A percentile compares a stretch with the other conserved stretches of the same genome.
These are phyloP conservation scores for Meloidogyne floridensis DNA, from an alignment of 1,140 invertebrate genomes.

Conservation along the genomic window DNA sequence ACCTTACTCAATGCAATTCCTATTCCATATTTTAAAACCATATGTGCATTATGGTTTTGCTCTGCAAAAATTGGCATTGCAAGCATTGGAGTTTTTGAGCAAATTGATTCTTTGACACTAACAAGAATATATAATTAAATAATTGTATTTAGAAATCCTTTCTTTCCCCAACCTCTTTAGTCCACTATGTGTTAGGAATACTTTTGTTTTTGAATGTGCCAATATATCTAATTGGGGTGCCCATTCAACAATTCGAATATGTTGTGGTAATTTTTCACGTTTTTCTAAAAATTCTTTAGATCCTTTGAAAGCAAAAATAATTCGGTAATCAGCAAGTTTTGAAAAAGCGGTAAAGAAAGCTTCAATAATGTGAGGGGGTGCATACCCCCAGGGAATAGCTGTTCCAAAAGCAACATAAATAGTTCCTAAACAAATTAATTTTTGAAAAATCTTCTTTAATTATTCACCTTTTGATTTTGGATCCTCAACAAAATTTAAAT, in stretches of 20 bases:
- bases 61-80: constrained; percentile 39
- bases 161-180: constrained; percentile 33
- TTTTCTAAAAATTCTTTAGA: constrained; percentile 5
- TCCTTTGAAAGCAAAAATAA: constrained; percentile 40
- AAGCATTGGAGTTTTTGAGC: constrained; percentile 36
- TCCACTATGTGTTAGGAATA: constrained; percentile 47
- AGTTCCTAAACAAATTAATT: constrained; percentile 37
- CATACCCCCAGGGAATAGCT: constrained; percentile 29
- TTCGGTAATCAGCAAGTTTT: constrained; percentile 40
- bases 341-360: constrained; percentile 42
- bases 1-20: constrained; percentile 31
- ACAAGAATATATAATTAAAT: neutral
- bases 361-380: constrained; percentile 40
- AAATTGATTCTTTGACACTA: constrained; percentile 35
- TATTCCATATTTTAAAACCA: constrained; percentile 33
- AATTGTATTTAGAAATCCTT: neutral
- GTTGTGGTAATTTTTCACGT: neutral
- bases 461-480: constrained; percentile 24
- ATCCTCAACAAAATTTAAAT: constrained; percentile 38
- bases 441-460: neutral
- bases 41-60: constrained; percentile 36
- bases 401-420: constrained; percentile 54
- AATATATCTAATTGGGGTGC: constrained; percentile 48
- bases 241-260: constrained; percentile 45
- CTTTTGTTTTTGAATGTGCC: constrained; percentile 48